phyloP scores from a whole-genome alignment of 2,888 invertebrate species.

The Plagiodera versicolora region DNA sequence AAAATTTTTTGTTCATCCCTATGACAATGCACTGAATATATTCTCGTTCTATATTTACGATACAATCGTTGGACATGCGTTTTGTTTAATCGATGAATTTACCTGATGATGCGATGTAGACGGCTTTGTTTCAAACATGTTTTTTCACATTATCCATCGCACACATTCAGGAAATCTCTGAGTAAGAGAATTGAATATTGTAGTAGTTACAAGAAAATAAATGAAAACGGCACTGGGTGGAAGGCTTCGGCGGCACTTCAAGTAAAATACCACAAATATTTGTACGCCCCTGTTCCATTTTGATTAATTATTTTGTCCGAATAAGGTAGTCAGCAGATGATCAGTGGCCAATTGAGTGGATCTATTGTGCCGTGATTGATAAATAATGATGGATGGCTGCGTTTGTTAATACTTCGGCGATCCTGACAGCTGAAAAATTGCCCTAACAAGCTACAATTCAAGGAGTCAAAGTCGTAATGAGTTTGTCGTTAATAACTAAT shows the following conservation, averaged over 20 bases:
- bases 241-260: background rate
- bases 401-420: slow-evolving; percentile 27
- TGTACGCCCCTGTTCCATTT: slow-evolving; percentile 15
- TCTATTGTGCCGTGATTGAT: slow-evolving; percentile 31
- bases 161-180: too few relatives aligned
- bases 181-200: too few relatives aligned
- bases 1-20: too few relatives aligned
- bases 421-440: slow-evolving; percentile 31
- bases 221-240: background rate
- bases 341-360: slow-evolving; percentile 33
- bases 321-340: slow-evolving; percentile 37
- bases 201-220: too few relatives aligned
- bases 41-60: too few relatives aligned
- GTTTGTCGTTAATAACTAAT: slow-evolving; percentile 30
- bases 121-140: too few relatives aligned
- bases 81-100: too few relatives aligned
- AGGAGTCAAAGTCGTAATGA: slow-evolving; percentile 28
- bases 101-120: too few relatives aligned
- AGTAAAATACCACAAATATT: background rate
- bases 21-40: too few relatives aligned
- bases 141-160: too few relatives aligned
- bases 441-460: slow-evolving; percentile 27
- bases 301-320: slow-evolving; percentile 36
- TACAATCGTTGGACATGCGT: too few relatives aligned
- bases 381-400: slow-evolving; percentile 36